Conservation (phyloP, 2,797 vertebrate genomes). For the Platalea minor region DNA sequence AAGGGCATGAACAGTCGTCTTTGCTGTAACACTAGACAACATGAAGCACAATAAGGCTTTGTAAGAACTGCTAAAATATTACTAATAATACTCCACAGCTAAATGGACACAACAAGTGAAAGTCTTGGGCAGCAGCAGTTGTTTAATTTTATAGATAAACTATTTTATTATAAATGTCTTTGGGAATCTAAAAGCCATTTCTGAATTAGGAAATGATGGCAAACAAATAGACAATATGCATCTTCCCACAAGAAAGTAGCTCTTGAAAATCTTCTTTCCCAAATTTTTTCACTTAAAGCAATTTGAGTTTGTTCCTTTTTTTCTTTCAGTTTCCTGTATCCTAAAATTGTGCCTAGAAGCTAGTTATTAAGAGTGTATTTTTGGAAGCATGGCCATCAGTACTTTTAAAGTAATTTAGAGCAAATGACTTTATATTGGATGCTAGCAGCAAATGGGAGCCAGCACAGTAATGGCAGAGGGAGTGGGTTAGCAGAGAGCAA, state of each 20-base stretch:
- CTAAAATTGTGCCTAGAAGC: not conserved
- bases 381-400: not conserved
- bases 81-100: not conserved
- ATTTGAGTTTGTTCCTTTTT: not conserved
- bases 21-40: not conserved
- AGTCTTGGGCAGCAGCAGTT: not conserved
- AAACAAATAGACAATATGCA: not conserved
- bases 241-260: not conserved
- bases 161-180: not conserved
- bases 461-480: not conserved
- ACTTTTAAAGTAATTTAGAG: constrained; percentile 8
- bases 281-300: not conserved
- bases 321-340: not conserved
- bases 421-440: not conserved
- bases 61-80: not conserved
- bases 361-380: not conserved
- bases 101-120: not conserved
- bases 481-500: not conserved
- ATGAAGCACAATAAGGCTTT: not conserved
- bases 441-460: not conserved
- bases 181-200: not conserved
- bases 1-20: not conserved
- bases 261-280: not conserved
- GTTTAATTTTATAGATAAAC: not conserved
- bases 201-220: not conserved